Base-by-base conservation (phyloP, 2,888 invertebrate genomes). In the Hecatera dysodea region DNA sequence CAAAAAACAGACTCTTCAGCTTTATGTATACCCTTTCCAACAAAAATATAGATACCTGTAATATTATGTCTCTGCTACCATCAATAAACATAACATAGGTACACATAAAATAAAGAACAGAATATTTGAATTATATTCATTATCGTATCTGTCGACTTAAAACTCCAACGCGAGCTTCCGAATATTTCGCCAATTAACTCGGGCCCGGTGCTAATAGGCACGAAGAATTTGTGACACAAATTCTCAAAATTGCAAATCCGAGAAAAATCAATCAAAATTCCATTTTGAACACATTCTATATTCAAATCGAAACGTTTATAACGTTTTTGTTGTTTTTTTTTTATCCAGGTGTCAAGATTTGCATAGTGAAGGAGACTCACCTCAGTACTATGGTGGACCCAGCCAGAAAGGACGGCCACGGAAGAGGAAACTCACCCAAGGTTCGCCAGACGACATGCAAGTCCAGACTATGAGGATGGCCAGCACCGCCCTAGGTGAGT, bases 371-470 rank as follows among this genome's bases (percentile, higher is more conserved):
- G 96, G 96, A 55, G 97, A 96, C 83, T 97, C 97, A 7, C 97
- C 97, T 46, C 96, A 96, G 74, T 98, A 97, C 89, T 98, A 97
- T 24, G 97, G 96, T 9, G 96, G 96, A 2, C 95, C 97, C 4
- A 97, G 97, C 62, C 97, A 97, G 78, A 98, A 98, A 93, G 98
- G 98, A 1, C 95, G 98, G 33, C 98, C 98, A 0, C 95, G 98
- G 85, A 98, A 98, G 92, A 95, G 98, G 89, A 98, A 98, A 91
- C 90, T 97, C n/a, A 90, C 94, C 15, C 96, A 96, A 73, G 95
- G 95, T 0, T 95, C 96, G 9, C 96, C 95, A 12, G 97, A 97
- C 60, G 97, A 97, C 75, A 93, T 97, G 86, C 97, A 97, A 71
- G 96, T 97, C 9, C 96, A 96, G 83, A 97, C 96, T 0, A 97